Evolutionary conservation across 2,888 invertebrate genomes (phyloP), one percentile per base, ranked within the genome.

Genomic region (Thera obeliscata): DNA sequence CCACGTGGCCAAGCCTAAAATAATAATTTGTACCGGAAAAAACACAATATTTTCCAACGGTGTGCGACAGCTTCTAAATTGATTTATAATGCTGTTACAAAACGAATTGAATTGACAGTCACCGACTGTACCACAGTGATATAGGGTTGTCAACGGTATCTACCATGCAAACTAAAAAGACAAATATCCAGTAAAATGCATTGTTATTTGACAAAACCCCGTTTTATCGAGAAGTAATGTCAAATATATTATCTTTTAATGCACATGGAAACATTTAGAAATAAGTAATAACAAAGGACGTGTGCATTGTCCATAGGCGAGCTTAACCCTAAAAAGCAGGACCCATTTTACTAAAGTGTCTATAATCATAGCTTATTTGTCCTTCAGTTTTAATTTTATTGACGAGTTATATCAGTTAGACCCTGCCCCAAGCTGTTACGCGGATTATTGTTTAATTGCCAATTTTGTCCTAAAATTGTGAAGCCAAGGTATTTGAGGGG

Each of bases 81-180:
- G 67, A 66, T 71, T 67, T 71, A 67, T 70, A 67, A 71, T 66
- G 62, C 60, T n/a, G 59, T 69, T 63, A 66, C 58, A 63, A 22
- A 63, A 57, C 57, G 49, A 66, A 67, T 71, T 66, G 49, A 66
- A 67, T 71, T 66, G 59, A 62, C 62, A 66, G 57, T 63, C 36
- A 56, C 38, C 35, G 62, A 62, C 58, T 61, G 58, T 58, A 58
- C 58, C 41, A 43, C 11, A 36, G 49, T 43, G n/a, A 11, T 4
- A 4, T 54, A 66, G 67, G 70, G 61, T 22, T 65, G 56, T 33
- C 50, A 46, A 46, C n/a, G 33, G 36, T 12, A 22, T 22, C 22
- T 22, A 22, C 22, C 22, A 22, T 22, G 22, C 22, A 22, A 22
- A 22, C 22, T 22, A 22, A 22, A 22, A 22, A 22, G 22, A 22